Conservation (phyloP, 2,888 invertebrate genomes). For the Noctuana brunneofusca region DNA sequence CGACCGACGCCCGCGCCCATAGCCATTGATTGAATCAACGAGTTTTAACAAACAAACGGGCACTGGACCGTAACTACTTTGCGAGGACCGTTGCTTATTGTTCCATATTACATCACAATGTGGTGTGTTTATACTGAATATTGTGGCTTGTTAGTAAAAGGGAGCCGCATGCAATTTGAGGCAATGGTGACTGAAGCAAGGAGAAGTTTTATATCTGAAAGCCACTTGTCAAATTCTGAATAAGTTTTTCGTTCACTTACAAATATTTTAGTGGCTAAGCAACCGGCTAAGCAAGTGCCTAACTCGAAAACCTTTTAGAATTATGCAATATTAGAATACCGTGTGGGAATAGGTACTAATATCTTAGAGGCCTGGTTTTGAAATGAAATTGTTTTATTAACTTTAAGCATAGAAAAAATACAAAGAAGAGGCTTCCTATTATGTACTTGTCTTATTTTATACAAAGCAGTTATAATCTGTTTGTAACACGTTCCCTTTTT, state of each 20-base stretch:
- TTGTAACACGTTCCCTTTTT: too few species aligned
- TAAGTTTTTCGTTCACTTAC: background rate
- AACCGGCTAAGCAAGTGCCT: too few species aligned
- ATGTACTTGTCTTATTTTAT: too few species aligned
- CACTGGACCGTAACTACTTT: slow-evolving; percentile 65
- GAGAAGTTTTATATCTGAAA: background rate
- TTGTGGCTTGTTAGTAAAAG: background rate
- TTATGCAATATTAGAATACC: too few species aligned
- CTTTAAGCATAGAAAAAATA: too few species aligned
- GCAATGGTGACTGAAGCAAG: background rate
- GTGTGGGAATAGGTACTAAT: too few species aligned
- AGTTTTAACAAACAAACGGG: slow-evolving; percentile 70
- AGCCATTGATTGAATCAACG: slow-evolving; percentile 76
- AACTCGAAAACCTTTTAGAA: too few species aligned
- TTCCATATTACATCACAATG: slow-evolving; percentile 38
- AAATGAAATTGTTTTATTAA: too few species aligned
- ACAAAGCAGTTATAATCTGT: too few species aligned
- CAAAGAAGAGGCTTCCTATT: too few species aligned
- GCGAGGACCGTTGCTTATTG: slow-evolving; percentile 42
- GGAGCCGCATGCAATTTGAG: background rate
- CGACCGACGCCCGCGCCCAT: slow-evolving; percentile 79
- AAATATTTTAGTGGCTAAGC: background rate
- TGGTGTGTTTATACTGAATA: slow-evolving; percentile 24
- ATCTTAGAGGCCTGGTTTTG: too few species aligned
- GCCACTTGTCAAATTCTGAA: background rate